Conservation (phyloP, 2,888 invertebrate genomes). For the Adelognathus sp. region DNA sequence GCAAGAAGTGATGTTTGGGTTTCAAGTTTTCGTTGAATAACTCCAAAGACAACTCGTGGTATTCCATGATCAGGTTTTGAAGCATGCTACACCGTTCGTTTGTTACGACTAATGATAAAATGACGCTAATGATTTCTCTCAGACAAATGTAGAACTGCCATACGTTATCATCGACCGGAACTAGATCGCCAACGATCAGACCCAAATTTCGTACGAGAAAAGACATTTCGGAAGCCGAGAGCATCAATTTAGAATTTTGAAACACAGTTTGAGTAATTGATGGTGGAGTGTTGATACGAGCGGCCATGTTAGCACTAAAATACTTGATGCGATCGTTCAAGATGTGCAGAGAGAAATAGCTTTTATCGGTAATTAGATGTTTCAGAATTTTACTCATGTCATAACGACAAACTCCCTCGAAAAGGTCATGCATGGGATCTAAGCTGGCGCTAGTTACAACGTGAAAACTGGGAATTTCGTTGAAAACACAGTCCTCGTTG, state of each 20-base stretch:
- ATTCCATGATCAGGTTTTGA: slow-evolving; percentile 31
- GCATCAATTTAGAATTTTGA: slow-evolving; percentile 45
- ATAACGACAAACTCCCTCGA: slow-evolving; percentile 55
- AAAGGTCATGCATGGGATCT: slow-evolving; percentile 57
- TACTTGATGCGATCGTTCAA: slow-evolving; percentile 51
- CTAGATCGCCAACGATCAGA: slow-evolving; percentile 54
- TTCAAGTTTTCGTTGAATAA: slow-evolving; percentile 26
- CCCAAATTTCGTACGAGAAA: slow-evolving; percentile 51
- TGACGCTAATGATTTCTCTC: slow-evolving; percentile 18
- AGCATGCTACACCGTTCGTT: slow-evolving; percentile 8
- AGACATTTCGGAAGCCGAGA: slow-evolving; percentile 54
- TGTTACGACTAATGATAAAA: not conserved
- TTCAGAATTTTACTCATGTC: slow-evolving; percentile 50
- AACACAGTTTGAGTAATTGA: slow-evolving; percentile 39
- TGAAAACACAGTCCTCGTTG: slow-evolving; percentile 59
- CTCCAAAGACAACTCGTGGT: slow-evolving; percentile 37
- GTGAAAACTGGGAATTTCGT: slow-evolving; percentile 54
- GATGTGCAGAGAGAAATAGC: slow-evolving; percentile 49
- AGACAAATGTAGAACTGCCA: slow-evolving; percentile 55
- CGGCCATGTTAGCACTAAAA: slow-evolving; percentile 43
- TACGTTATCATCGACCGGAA: slow-evolving; percentile 37
- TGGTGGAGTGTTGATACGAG: slow-evolving; percentile 46
- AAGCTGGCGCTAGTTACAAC: slow-evolving; percentile 38
- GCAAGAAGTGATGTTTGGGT: slow-evolving; percentile 26
- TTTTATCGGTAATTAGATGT: slow-evolving; percentile 32